A percentile compares a stretch with the other conserved stretches of the same genome.
phyloP scores from a whole-genome alignment of 2,113 vertebrate genomes.

The Donacobius atricapilla region DNA sequence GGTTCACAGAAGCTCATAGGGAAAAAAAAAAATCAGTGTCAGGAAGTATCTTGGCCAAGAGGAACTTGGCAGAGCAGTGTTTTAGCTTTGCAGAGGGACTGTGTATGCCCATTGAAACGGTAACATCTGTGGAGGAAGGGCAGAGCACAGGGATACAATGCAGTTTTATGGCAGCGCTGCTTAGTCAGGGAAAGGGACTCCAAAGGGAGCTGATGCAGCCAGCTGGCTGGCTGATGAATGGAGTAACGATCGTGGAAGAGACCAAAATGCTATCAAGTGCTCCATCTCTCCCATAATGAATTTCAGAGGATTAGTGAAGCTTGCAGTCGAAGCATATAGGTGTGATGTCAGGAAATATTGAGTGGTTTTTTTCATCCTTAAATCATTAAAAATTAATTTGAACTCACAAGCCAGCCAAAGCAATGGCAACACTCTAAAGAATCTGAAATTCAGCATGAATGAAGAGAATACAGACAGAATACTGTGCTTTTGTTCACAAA shows the following conservation, averaged over 20 bases:
- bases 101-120: slow-evolving; percentile 39
- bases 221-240: slow-evolving; percentile 33
- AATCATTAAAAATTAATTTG: not conserved
- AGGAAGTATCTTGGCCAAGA: slow-evolving; percentile 62
- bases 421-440: not conserved
- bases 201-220: slow-evolving; percentile 18
- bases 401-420: not conserved
- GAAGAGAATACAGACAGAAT: not conserved
- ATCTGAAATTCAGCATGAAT: not conserved
- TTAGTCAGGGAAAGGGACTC: slow-evolving; percentile 55
- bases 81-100: slow-evolving; percentile 40
- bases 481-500: not conserved
- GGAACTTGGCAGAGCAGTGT: slow-evolving; percentile 52
- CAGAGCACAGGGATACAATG: slow-evolving; percentile 1
- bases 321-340: not conserved
- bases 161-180: slow-evolving; percentile 52
- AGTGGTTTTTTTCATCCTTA: not conserved
- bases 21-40: not conserved
- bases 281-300: not conserved
- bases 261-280: slow-evolving; percentile 9
- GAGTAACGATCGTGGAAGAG: not conserved
- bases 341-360: not conserved
- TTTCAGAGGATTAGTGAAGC: not conserved
- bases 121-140: slow-evolving; percentile 65
- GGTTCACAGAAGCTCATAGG: not conserved